These are phyloP conservation scores for Phenganax stokvisi DNA, from an alignment of 92 coral and sea anemone genomes.

Conservation along the genomic window DNA sequence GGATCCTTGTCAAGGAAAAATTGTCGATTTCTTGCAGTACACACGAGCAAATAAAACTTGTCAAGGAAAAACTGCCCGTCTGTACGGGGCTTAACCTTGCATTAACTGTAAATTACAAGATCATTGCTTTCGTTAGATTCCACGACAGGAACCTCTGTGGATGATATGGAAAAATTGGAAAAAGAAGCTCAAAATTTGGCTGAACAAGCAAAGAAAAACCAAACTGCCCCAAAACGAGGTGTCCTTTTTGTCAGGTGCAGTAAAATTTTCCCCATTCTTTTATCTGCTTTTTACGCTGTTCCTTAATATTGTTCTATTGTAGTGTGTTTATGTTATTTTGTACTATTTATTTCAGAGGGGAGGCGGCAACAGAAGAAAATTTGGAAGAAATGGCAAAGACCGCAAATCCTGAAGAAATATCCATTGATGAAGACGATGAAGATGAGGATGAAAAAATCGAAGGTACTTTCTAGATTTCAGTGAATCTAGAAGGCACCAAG, in stretches of 20 bases:
- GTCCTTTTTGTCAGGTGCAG: conserved; percentile 91
- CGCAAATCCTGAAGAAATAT: conserved; percentile 91
- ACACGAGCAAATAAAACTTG: no score
- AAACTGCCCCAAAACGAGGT: conserved; percentile 63
- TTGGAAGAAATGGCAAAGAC: conserved; percentile 58
- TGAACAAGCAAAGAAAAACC: conserved; percentile 70
- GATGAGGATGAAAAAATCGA: conserved; percentile 59
- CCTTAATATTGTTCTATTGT: no score
- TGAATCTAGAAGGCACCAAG: background rate
- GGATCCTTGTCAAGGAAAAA: no score
- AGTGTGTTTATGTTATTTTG: background rate
- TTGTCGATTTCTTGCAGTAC: no score
- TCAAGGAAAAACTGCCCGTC: no score
- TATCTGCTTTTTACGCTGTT: background rate
- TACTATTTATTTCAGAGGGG: conserved; percentile 54
- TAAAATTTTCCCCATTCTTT: background rate
- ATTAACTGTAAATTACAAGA: background rate
- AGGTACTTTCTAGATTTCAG: conserved; percentile 4
- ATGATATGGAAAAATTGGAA: conserved; percentile 88
- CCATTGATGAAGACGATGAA: conserved; percentile 91
- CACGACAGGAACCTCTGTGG: conserved; percentile 55
- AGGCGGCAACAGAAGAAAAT: conserved; percentile 60
- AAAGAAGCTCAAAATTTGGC: conserved; percentile 70
- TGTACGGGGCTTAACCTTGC: background rate
- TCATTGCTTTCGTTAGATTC: conserved; percentile 35